Evolutionary conservation across 2,888 invertebrate species (phyloP).

Genomic region (Epistrophe eligans): DNA sequence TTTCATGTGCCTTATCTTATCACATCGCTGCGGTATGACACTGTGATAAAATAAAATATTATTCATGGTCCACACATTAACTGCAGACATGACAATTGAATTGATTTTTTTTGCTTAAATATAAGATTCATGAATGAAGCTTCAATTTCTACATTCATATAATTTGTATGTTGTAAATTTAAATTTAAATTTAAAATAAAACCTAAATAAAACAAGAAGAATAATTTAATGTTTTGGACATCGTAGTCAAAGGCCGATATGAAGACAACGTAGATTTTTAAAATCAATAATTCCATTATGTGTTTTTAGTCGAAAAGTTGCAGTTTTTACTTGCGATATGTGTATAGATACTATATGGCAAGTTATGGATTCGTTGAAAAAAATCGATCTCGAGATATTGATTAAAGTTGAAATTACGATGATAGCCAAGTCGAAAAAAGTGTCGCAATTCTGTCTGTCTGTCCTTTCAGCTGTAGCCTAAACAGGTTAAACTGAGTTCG

Average conservation of each 20-base stretch:
- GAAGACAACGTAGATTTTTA: no score
- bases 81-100: neutral
- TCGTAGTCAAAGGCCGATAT: neutral
- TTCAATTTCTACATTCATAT: neutral
- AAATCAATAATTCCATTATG: no score
- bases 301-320: no score
- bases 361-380: no score
- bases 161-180: neutral
- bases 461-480: no score
- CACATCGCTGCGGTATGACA: slow-evolving; percentile 15
- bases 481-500: no score
- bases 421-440: no score
- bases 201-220: neutral
- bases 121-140: slow-evolving; percentile 8
- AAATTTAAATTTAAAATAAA: neutral
- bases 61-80: neutral
- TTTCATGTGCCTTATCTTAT: slow-evolving; percentile 26
- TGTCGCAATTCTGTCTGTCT: no score
- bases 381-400: no score
- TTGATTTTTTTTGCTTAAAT: neutral
- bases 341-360: no score
- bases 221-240: neutral
- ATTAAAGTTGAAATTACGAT: no score
- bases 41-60: neutral
- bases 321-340: no score